These are phyloP conservation scores for Umimayanthus chanpuru DNA, from an alignment of 92 coral and sea anemone species.

Conservation along the genomic window DNA sequence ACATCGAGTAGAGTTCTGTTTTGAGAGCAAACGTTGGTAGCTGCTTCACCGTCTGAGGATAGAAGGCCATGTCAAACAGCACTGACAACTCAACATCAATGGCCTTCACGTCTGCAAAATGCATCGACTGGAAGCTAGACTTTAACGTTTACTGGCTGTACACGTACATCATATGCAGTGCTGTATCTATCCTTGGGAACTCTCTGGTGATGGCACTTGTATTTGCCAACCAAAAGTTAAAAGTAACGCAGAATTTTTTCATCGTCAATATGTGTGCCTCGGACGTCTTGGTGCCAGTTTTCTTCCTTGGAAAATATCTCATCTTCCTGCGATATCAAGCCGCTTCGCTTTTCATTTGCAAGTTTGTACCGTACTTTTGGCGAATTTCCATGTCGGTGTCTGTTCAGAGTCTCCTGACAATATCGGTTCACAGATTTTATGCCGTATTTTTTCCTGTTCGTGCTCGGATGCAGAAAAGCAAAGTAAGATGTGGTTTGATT, in stretches of 20 bases:
- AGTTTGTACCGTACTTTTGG: constrained; percentile 26
- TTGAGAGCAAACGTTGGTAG: background rate
- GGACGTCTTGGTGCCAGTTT: constrained; percentile 12
- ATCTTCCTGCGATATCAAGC: constrained; percentile 3
- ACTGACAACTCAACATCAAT: background rate
- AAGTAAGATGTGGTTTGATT: background rate
- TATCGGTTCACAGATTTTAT: constrained; percentile 37
- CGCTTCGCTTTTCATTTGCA: constrained; percentile 32
- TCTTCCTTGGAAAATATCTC: constrained; percentile 23
- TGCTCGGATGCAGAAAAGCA: constrained; percentile 11
- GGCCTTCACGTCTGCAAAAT: background rate
- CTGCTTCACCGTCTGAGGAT: background rate
- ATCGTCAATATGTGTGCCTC: constrained; percentile 42
- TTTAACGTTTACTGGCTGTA: constrained; percentile 29
- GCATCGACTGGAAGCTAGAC: constrained; percentile 12
- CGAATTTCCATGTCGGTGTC: constrained; percentile 38
- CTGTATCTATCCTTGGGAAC: constrained; percentile 11
- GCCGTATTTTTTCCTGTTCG: constrained; percentile 22
- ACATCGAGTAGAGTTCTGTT: background rate
- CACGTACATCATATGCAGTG: constrained; percentile 15
- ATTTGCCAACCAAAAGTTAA: constrained; percentile 9
- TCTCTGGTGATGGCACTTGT: constrained; percentile 29
- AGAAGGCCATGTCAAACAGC: background rate
- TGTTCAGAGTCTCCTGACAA: constrained; percentile 14
- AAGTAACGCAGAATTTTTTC: constrained; percentile 9